Evolutionary conservation across 2,797 vertebrate genomes (phyloP).

Genomic region (Brotula barbata): DNA sequence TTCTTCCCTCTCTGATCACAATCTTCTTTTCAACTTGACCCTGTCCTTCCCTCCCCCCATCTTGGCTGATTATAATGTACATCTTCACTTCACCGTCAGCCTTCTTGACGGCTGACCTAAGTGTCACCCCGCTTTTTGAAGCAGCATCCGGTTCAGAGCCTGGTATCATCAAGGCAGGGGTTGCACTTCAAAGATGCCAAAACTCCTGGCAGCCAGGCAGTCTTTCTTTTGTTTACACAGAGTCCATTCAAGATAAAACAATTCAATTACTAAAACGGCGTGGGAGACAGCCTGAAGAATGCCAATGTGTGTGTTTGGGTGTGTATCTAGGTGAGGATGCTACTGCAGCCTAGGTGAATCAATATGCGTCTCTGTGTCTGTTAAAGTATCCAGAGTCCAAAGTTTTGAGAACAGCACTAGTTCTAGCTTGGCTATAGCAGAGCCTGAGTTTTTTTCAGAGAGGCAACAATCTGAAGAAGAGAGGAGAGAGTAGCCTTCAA

Average conservation of each 20-base stretch:
- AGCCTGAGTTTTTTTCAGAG: too few relatives aligned
- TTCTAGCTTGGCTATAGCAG: too few relatives aligned
- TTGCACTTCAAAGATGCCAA: conserved; percentile 51
- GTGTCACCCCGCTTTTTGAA: conserved; percentile 36
- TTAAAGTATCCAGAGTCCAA: not conserved
- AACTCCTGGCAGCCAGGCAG: conserved; percentile 11
- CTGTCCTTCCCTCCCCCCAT: not conserved
- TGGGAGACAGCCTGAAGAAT: conserved; percentile 13
- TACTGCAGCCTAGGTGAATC: conserved; percentile 12
- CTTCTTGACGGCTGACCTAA: conserved; percentile 7
- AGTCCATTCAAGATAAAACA: conserved; percentile 47
- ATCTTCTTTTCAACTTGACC: too few relatives aligned
- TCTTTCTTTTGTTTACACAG: conserved; percentile 44
- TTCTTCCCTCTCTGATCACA: conserved; percentile 9
- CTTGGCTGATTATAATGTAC: not conserved
- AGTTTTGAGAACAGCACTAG: not conserved
- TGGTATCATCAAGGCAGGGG: conserved; percentile 4
- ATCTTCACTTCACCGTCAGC: not conserved
- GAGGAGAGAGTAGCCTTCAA: conserved; percentile 9
- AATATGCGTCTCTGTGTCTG: conserved; percentile 7
- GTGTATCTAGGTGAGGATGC: conserved; percentile 16
- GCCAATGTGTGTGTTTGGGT: conserved; percentile 11
- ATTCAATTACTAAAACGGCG: conserved; percentile 51
- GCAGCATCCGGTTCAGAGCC: conserved; percentile 22
- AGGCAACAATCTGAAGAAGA: not conserved